Conservation (phyloP, 2,888 invertebrate species). For the Unio delphinus region DNA sequence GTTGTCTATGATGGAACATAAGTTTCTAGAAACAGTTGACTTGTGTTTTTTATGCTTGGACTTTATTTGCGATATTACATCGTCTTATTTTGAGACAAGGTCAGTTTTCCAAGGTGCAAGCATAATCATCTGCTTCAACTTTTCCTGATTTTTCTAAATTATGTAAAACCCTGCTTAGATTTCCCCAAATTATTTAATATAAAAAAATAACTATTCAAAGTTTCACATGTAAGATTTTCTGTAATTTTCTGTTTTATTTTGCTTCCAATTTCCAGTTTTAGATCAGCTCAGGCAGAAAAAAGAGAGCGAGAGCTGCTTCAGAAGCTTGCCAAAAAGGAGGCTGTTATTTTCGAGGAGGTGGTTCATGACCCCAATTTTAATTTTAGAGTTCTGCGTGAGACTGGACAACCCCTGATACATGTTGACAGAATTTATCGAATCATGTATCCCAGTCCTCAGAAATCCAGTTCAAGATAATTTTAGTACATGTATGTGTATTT, state of each 20-base stretch:
- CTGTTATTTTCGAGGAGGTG: slow-evolving; percentile 58
- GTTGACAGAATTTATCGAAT: slow-evolving; percentile 60
- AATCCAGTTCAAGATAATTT: slow-evolving; percentile 3
- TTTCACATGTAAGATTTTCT: not conserved
- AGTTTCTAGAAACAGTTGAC: too few relatives aligned
- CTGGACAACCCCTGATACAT: slow-evolving; percentile 42
- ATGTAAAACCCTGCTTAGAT: too few relatives aligned
- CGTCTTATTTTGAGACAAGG: too few relatives aligned
- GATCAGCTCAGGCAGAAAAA: not conserved
- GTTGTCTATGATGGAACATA: too few relatives aligned
- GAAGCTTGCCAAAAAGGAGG: slow-evolving; percentile 21
- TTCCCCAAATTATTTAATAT: too few relatives aligned
- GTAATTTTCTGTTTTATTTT: not conserved
- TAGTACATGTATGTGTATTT: slow-evolving; percentile 11
- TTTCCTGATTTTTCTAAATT: too few relatives aligned
- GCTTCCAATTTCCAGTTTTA: slow-evolving; percentile 3
- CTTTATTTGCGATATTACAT: too few relatives aligned
- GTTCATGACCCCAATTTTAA: slow-evolving; percentile 62
- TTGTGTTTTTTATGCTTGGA: too few relatives aligned
- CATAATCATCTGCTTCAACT: too few relatives aligned
- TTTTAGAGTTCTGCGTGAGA: slow-evolving; percentile 48
- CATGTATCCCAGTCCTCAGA: slow-evolving; percentile 49
- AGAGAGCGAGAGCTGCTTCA: not conserved
- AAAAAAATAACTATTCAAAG: too few relatives aligned
- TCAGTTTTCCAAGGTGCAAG: too few relatives aligned